These are phyloP conservation scores for Corynorhinus townsendii DNA, from an alignment of 2,113 vertebrate species.

Conservation along the genomic window DNA sequence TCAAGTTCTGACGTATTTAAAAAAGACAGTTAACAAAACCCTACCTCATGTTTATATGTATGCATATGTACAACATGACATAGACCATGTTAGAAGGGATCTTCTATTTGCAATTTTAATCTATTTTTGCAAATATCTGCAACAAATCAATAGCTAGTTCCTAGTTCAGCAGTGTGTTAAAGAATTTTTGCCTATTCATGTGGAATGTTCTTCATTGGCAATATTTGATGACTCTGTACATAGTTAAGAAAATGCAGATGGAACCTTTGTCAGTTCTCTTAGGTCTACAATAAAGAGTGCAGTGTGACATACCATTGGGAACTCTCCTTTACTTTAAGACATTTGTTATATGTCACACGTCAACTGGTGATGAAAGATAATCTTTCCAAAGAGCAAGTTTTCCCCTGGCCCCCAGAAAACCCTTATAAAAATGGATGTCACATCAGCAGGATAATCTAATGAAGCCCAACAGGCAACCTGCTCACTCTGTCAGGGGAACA, in stretches of 20 bases:
- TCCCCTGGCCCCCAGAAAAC: not conserved
- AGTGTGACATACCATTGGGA: not conserved
- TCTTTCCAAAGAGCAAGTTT: slow-evolving; percentile 41
- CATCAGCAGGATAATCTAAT: not conserved
- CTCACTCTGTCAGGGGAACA: not conserved
- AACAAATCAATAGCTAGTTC: not conserved
- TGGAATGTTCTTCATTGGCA: not conserved
- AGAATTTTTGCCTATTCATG: slow-evolving; percentile 25
- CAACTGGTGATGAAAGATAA: slow-evolving; percentile 33
- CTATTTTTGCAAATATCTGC: slow-evolving; percentile 8
- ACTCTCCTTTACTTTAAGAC: slow-evolving; percentile 35
- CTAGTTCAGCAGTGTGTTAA: slow-evolving; percentile 12
- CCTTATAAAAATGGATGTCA: slow-evolving; percentile 22
- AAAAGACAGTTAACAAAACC: slow-evolving; percentile 28
- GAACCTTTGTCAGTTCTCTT: not conserved
- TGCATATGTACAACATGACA: not conserved
- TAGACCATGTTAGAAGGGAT: not conserved
- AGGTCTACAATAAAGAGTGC: not conserved
- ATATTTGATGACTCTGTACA: not conserved
- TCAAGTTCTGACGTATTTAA: slow-evolving; percentile 36
- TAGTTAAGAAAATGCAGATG: not conserved
- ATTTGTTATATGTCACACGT: slow-evolving; percentile 27
- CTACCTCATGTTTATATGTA: slow-evolving; percentile 48
- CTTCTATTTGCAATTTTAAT: slow-evolving; percentile 21
- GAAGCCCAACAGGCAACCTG: not conserved